phyloP scores from a whole-genome alignment of 2,113 vertebrate genomes.

The Pteropus alecto region DNA sequence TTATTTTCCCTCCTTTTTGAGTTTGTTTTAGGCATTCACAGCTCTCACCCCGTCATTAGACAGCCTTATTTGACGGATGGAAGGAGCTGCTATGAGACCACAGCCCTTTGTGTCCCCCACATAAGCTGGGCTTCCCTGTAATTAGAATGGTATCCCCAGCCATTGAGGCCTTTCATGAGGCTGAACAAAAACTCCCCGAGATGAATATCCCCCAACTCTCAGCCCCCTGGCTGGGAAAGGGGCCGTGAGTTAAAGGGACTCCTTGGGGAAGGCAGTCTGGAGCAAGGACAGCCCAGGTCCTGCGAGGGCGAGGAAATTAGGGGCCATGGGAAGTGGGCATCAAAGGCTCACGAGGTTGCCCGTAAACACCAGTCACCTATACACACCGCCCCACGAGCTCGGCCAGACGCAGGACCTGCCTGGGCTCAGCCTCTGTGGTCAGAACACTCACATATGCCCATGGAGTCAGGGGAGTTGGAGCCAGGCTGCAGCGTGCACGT shows the following conservation, averaged over 20 bases:
- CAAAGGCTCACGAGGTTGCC: background rate
- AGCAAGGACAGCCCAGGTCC: background rate
- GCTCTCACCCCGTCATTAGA: constrained; percentile 90
- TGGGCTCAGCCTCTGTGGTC: background rate
- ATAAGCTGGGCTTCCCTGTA: constrained; percentile 88
- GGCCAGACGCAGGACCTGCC: background rate
- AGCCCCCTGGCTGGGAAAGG: constrained; percentile 76
- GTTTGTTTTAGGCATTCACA: constrained; percentile 96
- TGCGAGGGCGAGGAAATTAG: background rate
- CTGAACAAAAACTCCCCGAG: constrained; percentile 83
- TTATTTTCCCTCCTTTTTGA: constrained; percentile 91
- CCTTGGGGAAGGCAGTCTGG: constrained; percentile 24
- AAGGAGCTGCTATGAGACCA: constrained; percentile 88
- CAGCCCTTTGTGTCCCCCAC: constrained; percentile 89
- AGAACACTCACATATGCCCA: background rate
- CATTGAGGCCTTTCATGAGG: constrained; percentile 88
- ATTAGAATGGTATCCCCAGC: constrained; percentile 89
- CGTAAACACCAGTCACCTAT: background rate
- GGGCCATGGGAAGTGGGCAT: background rate
- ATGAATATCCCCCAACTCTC: constrained; percentile 81
- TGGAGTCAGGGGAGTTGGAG: background rate
- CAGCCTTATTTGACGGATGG: constrained; percentile 88
- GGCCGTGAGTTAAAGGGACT: constrained; percentile 74
- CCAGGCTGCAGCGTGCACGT: background rate
- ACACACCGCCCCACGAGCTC: background rate